A percentile compares a stretch with the other conserved stretches of the same genome.
These are phyloP conservation scores for Mustelus asterias DNA, from an alignment of 2,113 vertebrate genomes.

Conservation along the genomic window DNA sequence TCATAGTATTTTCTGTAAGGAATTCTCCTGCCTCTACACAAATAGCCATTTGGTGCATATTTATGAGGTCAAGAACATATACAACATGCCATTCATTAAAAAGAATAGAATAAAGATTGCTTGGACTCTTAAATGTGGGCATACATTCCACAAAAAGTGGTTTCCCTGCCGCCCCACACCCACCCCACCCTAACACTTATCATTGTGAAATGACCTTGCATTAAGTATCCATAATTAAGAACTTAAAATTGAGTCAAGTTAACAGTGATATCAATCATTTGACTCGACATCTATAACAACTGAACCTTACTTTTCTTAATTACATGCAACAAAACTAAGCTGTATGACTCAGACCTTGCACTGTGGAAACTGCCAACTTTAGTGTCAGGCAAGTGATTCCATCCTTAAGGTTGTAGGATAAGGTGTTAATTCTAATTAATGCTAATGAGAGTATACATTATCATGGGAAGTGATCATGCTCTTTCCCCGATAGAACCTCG, in stretches of 20 bases:
- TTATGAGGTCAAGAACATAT: not conserved
- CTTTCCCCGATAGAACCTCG: too few relatives aligned
- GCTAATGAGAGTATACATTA: too few relatives aligned
- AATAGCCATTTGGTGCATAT: not conserved
- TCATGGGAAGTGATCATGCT: too few relatives aligned
- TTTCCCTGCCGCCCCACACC: not conserved
- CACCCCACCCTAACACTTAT: not conserved
- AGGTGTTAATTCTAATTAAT: too few relatives aligned
- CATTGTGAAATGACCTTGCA: not conserved
- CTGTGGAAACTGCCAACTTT: not conserved
- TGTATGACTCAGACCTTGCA: not conserved
- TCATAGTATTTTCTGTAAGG: not conserved
- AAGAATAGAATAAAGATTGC: not conserved
- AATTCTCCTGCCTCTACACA: not conserved
- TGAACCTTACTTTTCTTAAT: not conserved
- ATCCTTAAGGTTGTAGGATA: not conserved
- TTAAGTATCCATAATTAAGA: not conserved
- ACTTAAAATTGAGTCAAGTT: not conserved
- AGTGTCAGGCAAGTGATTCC: not conserved
- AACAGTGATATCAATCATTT: not conserved
- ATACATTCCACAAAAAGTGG: not conserved
- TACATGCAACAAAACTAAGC: too few relatives aligned
- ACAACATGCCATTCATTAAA: not conserved
- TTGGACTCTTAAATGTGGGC: not conserved
- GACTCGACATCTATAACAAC: not conserved